Conservation (phyloP, 2,113 vertebrate genomes). For the Gopherus evgoodei region DNA sequence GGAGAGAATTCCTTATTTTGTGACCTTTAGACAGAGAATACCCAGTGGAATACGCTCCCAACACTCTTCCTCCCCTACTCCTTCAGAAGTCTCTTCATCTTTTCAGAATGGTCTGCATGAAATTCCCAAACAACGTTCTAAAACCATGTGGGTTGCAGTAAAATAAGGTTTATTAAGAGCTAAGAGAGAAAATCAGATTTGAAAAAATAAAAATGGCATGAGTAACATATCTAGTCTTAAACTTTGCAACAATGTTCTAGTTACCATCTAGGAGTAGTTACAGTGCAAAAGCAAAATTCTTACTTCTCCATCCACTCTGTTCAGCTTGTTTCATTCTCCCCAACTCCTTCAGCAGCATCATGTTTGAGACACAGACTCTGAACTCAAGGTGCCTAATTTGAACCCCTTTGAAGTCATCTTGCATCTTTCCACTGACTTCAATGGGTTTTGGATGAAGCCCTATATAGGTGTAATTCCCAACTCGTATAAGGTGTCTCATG, state of each 20-base stretch:
- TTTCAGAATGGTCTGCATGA: neutral
- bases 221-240: neutral
- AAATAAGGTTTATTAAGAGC: neutral
- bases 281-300: neutral
- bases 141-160: neutral
- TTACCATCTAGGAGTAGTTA: neutral
- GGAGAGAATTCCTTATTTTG: constrained; percentile 38
- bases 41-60: constrained; percentile 60
- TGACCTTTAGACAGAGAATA: constrained; percentile 50
- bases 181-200: neutral
- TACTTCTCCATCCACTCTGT: neutral
- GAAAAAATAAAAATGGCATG: neutral
- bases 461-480: neutral
- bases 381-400: neutral
- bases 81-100: constrained; percentile 60
- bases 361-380: neutral
- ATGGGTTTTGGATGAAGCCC: neutral
- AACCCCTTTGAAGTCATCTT: neutral
- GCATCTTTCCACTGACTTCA: neutral
- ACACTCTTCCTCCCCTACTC: constrained; percentile 71
- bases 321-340: neutral
- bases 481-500: neutral
- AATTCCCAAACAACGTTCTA: constrained; percentile 28
- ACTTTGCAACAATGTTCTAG: neutral
- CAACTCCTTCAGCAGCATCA: neutral